phyloP scores from a whole-genome alignment of 1,140 invertebrate genomes.

The Gryllus bimaculatus region DNA sequence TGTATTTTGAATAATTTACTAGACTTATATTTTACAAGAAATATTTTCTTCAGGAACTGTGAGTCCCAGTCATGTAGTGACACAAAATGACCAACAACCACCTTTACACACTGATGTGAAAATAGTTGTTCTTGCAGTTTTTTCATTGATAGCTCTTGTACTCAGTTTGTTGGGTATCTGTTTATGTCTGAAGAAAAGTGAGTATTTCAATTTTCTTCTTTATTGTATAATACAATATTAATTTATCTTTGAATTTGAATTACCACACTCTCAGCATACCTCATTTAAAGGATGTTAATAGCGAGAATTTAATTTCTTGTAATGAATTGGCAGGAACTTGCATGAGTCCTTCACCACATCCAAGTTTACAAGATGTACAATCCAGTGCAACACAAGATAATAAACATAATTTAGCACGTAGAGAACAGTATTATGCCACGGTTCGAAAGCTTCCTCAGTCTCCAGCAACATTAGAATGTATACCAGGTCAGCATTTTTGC shows the following conservation, averaged over 20 bases:
- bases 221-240: not conserved
- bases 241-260: too few relatives aligned
- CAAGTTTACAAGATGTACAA: conserved; percentile 19
- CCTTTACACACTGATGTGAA: conserved; percentile 20
- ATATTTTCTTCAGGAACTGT: conserved; percentile 9
- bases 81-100: conserved; percentile 15
- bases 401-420: conserved; percentile 25
- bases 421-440: conserved; percentile 28
- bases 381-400: conserved; percentile 24
- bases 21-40: not conserved
- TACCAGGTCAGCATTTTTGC: conserved; percentile 25
- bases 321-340: not conserved
- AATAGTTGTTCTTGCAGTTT: conserved; percentile 11
- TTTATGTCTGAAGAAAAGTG: conserved; percentile 20
- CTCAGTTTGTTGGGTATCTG: conserved; percentile 21
- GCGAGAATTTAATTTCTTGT: not conserved
- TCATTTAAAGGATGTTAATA: too few relatives aligned
- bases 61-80: conserved; percentile 14
- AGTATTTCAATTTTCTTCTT: conserved; percentile 4
- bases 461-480: conserved; percentile 25
- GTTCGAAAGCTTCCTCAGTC: conserved; percentile 27
- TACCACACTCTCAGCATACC: too few relatives aligned
- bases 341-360: conserved; percentile 2
- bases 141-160: conserved; percentile 9
- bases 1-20: not conserved